Base-by-base conservation (phyloP, 2,888 invertebrate species). In the Itoplectis maculator region DNA sequence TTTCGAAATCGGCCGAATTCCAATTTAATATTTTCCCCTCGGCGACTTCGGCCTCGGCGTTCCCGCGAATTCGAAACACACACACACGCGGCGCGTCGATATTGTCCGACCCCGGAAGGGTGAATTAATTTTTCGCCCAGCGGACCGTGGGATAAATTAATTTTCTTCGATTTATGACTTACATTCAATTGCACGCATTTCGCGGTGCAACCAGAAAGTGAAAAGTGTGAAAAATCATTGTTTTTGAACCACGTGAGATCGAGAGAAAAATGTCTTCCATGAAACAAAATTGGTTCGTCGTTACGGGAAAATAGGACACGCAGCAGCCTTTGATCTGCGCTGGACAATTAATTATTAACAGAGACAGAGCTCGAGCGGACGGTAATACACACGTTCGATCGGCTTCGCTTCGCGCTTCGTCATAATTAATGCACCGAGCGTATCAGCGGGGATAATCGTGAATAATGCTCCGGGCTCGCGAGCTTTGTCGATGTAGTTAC, bases 391-490 rank as follows among this genome's bases (percentile, higher is more conserved):
- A 29, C 29, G 51, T 51, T 35, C 61, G 68, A 80, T 56, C 47
- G 45, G 51, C n/a, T n/a, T 54, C 54, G 51, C 23, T 75, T n/a
- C n/a, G n/a, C 51, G 69, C 23, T 70, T 49, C 42, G 75, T 75
- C 80, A 56, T 75, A 56, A 45, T 56, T 75, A 80, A 75, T 80
- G 63, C 69, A 63, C 9, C n/a, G 51, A 40, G 54, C 42, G 65
- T 75, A 70, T 65, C 37, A 29, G 20, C 13, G 29, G 47, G n/a
- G 37, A 65, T 80, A 80, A 75, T 75, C 54, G 56, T 80, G 42
- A 75, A 80, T 75, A 80, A 75, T 80, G 23, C 18, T 15, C 9
- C 47, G 20, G 45, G 23, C 56, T 75, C 18, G 69, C 18, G 69
- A 15, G 63, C 13, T 45, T 45, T 42, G 42, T 29, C 2, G n/a